phyloP scores from a whole-genome alignment of 2,888 invertebrate genomes.

The Drosophila infuscata region DNA sequence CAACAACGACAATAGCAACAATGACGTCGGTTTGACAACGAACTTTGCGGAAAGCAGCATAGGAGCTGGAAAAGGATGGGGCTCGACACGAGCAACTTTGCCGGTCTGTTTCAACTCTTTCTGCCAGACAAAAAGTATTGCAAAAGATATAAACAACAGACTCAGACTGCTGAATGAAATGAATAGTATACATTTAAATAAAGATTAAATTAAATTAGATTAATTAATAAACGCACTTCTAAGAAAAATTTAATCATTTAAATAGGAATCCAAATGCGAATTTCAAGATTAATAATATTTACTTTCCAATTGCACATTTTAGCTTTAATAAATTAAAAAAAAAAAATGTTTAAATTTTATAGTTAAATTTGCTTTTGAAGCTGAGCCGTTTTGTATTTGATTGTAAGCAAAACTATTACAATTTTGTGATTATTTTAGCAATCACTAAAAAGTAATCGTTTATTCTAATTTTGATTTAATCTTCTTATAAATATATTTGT shows the following conservation, averaged over 20 bases:
- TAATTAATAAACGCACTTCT: background rate
- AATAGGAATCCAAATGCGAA: background rate
- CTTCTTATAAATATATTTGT: background rate
- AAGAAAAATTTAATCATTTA: background rate
- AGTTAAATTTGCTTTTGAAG: no score
- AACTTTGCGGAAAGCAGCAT: slow-evolving; percentile 52
- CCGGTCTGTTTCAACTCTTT: slow-evolving; percentile 1
- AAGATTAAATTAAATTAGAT: background rate
- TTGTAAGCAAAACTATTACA: background rate
- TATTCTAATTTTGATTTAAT: background rate
- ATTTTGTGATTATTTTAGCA: background rate
- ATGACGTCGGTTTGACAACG: slow-evolving; percentile 57
- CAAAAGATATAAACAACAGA: background rate
- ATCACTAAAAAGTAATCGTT: background rate
- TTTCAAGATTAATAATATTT: background rate
- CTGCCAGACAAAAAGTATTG: background rate
- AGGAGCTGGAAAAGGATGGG: slow-evolving; percentile 42
- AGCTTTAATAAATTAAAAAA: background rate
- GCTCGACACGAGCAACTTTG: slow-evolving; percentile 22
- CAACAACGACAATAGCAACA: slow-evolving; percentile 45
- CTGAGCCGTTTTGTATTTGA: no score
- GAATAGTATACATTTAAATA: background rate
- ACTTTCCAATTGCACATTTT: background rate
- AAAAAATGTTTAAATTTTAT: background rate
- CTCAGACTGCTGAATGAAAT: background rate